Conservation (phyloP, 2,888 invertebrate species). For the Caprella mutica region DNA sequence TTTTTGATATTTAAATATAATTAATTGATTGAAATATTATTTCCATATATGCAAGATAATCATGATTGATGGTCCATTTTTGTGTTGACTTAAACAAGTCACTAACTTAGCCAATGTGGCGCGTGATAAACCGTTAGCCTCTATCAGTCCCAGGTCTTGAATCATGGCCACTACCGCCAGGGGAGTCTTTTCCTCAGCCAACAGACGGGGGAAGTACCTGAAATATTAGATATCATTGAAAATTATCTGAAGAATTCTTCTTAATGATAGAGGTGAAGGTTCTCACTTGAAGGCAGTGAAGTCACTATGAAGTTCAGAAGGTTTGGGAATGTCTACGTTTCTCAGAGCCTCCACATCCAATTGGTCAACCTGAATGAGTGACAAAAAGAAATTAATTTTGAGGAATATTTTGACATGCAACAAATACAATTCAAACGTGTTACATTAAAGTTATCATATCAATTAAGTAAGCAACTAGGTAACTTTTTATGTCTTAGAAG, state of each 20-base stretch:
- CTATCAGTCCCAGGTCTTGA: conserved; percentile 56
- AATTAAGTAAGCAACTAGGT: too few relatives aligned
- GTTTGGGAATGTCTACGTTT: conserved; percentile 15
- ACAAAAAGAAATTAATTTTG: too few relatives aligned
- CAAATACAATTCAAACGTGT: too few relatives aligned
- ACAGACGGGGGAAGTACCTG: conserved; percentile 30
- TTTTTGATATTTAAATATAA: neutral
- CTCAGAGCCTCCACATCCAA: conserved; percentile 26
- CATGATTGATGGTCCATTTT: too few relatives aligned
- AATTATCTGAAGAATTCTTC: neutral
- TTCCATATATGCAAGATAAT: too few relatives aligned
- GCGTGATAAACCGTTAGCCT: conserved; percentile 54
- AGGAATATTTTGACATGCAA: too few relatives aligned
- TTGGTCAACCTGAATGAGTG: conserved; percentile 20
- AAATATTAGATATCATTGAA: neutral
- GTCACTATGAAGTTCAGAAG: conserved; percentile 15
- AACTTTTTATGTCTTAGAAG: too few relatives aligned
- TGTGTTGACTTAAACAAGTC: neutral
- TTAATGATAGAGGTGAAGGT: neutral
- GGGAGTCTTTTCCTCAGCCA: conserved; percentile 20
- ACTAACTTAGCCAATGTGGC: conserved; percentile 50
- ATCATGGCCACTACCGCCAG: conserved; percentile 56
- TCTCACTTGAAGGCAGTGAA: conserved; percentile 25
- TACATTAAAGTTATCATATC: too few relatives aligned
- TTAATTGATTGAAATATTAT: neutral